Conservation (phyloP, 2,888 invertebrate genomes). For the Zygaena filipendulae region DNA sequence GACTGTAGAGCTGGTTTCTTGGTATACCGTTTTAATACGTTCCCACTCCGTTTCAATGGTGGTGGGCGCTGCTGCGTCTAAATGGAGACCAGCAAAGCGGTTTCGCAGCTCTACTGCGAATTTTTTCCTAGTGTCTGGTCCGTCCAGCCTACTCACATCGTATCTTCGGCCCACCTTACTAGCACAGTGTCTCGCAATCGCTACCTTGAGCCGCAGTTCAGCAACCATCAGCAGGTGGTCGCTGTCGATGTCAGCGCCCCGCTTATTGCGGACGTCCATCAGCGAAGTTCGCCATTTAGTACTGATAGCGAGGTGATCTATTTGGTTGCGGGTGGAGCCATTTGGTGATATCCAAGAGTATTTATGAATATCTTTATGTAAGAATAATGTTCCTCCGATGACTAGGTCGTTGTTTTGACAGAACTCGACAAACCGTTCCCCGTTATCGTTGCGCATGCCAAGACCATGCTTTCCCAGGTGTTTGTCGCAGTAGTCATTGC, state of each 20-base stretch:
- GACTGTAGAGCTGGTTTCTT: too few relatives aligned
- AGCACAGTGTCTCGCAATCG: too few relatives aligned
- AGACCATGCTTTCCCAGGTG: too few relatives aligned
- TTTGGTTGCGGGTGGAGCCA: constrained; percentile 7
- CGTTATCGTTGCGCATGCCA: constrained; percentile 7
- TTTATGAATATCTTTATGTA: too few relatives aligned
- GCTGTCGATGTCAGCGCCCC: constrained; percentile 10
- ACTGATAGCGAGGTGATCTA: constrained; percentile 8
- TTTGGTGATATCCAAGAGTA: constrained; percentile 4
- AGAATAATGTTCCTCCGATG: constrained; percentile 9
- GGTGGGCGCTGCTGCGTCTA: too few relatives aligned
- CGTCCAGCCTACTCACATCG: too few relatives aligned
- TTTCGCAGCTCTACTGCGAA: too few relatives aligned
- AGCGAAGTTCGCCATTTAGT: constrained; percentile 6
- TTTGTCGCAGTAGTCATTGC: constrained; percentile 1
- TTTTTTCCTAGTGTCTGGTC: too few relatives aligned
- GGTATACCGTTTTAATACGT: too few relatives aligned
- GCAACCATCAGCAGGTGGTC: constrained; percentile 9
- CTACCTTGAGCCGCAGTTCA: constrained; percentile 4
- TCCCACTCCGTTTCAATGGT: too few relatives aligned
- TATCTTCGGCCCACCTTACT: too few relatives aligned
- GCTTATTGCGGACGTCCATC: constrained; percentile 7
- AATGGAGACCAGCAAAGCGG: too few relatives aligned
- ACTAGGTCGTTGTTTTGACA: constrained; percentile 3
- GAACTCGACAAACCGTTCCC: constrained; percentile 8